These are phyloP conservation scores for Drosophila quadrilineata DNA, from an alignment of 1,140 invertebrate species.

Conservation along the genomic window DNA sequence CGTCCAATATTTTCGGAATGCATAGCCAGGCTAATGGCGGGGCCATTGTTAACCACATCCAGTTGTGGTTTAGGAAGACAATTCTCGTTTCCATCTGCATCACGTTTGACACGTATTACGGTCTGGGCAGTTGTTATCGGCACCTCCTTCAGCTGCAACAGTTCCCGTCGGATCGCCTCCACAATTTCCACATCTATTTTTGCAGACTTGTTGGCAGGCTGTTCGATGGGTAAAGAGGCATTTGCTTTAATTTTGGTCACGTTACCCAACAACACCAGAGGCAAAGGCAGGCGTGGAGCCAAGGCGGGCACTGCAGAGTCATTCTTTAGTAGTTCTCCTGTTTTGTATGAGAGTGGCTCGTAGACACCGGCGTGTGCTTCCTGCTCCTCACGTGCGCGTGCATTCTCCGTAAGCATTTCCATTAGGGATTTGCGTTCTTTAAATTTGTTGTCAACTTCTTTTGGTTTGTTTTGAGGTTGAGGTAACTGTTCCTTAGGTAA, in stretches of 20 bases:
- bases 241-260: constrained; percentile 10
- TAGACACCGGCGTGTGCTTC: constrained; percentile 62
- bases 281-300: constrained; percentile 57
- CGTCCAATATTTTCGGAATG: constrained; percentile 66
- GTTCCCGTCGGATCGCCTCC: constrained; percentile 68
- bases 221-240: constrained; percentile 3
- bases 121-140: constrained; percentile 10
- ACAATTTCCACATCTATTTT: constrained; percentile 55
- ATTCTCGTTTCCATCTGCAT: constrained; percentile 41
- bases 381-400: constrained; percentile 47
- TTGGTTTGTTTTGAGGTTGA: constrained; percentile 1
- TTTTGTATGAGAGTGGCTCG: constrained; percentile 75
- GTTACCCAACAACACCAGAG: constrained; percentile 61
- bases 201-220: constrained; percentile 26
- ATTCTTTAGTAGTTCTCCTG: constrained; percentile 62
- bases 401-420: constrained; percentile 64
- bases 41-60: constrained; percentile 28
- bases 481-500: background rate
- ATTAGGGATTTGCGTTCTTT: constrained; percentile 47
- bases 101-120: constrained; percentile 38
- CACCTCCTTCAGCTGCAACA: constrained; percentile 49
- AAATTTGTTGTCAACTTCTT: background rate
- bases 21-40: constrained; percentile 25
- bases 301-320: constrained; percentile 6
- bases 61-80: constrained; percentile 58